Evolutionary conservation across 2,888 invertebrate genomes (phyloP).

Genomic region (Lasioglossum villosulum): DNA sequence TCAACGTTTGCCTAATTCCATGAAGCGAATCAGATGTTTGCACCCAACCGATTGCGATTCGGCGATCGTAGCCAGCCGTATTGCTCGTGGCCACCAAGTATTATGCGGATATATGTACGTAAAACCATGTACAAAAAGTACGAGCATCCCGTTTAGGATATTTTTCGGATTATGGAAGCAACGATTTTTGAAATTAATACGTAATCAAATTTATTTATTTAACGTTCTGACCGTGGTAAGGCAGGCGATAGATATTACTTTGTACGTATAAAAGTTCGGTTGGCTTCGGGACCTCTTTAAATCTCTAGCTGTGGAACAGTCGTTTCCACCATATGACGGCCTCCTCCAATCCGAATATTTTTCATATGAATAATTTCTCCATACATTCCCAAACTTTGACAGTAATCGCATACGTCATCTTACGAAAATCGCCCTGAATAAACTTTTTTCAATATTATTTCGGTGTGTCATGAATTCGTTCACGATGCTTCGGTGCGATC

Average conservation of each 20-base stretch:
- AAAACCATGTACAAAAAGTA: too few relatives aligned
- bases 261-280: background rate
- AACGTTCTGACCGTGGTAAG: too few relatives aligned
- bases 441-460: constrained; percentile 15
- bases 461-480: background rate
- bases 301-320: background rate
- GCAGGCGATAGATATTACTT: too few relatives aligned
- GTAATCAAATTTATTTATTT: too few relatives aligned
- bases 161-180: too few relatives aligned
- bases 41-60: constrained; percentile 31
- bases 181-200: too few relatives aligned
- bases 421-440: background rate
- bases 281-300: background rate
- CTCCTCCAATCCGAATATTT: constrained; percentile 13
- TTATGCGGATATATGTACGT: too few relatives aligned
- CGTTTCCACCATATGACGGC: constrained; percentile 18
- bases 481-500: background rate
- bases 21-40: constrained; percentile 50
- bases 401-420: constrained; percentile 15
- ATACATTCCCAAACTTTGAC: constrained; percentile 18
- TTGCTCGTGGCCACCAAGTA: background rate
- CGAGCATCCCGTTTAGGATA: too few relatives aligned
- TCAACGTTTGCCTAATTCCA: constrained; percentile 57
- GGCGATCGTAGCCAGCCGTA: background rate
- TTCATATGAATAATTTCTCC: constrained; percentile 15